phyloP scores from a whole-genome alignment of 2,888 invertebrate genomes.

The Acheta domesticus region DNA sequence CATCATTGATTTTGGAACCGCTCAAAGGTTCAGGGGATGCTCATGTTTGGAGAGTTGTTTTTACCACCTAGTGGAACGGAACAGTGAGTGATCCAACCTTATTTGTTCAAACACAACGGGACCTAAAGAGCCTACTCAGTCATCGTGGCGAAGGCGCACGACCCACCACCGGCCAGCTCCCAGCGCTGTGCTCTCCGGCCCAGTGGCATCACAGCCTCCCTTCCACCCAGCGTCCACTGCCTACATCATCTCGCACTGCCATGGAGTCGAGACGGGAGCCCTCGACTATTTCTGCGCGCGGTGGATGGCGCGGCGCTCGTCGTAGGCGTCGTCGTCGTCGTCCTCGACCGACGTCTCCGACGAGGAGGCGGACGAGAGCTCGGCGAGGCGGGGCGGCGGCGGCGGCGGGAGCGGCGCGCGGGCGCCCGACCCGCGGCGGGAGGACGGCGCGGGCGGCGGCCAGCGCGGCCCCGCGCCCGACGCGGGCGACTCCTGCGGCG shows the following conservation, averaged over 20 bases:
- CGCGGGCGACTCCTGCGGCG: conserved; percentile 41
- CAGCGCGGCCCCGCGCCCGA: conserved; percentile 20
- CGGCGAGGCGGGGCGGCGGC: not conserved
- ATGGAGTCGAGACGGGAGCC: conserved; percentile 3
- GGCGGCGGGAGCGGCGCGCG: conserved; percentile 45
- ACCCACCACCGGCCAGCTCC: too few species aligned
- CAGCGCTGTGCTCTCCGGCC: too few species aligned
- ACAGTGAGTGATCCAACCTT: too few species aligned
- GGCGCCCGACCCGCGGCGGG: not conserved
- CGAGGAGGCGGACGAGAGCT: conserved; percentile 57
- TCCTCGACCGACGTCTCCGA: conserved; percentile 47
- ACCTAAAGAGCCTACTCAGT: too few species aligned
- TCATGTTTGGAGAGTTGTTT: too few species aligned
- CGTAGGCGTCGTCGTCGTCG: conserved; percentile 45
- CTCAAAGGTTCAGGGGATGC: too few species aligned
- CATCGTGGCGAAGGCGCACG: too few species aligned
- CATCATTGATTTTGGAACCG: too few species aligned
- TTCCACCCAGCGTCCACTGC: not conserved
- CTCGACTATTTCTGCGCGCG: conserved; percentile 26
- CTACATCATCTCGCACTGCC: not conserved
- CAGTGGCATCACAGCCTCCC: too few species aligned
- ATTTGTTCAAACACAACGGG: too few species aligned
- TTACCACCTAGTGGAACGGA: too few species aligned
- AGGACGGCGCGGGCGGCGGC: not conserved
- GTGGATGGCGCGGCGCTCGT: conserved; percentile 29